These are phyloP conservation scores for Corynorhinus townsendii DNA, from an alignment of 2,113 vertebrate genomes.

Conservation along the genomic window DNA sequence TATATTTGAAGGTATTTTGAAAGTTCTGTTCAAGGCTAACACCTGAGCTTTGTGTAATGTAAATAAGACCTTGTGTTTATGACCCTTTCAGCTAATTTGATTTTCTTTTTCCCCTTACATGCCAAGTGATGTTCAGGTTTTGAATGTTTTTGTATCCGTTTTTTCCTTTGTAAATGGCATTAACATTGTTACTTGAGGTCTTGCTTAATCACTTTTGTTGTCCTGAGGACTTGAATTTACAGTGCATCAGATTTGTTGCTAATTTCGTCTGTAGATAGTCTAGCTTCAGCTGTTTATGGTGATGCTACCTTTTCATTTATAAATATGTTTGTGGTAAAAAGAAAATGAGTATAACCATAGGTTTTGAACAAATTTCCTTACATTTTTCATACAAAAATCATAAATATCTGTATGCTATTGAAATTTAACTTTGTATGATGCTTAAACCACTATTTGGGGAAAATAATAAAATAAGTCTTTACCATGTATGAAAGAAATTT, in stretches of 20 bases:
- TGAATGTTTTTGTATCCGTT: conserved; percentile 85
- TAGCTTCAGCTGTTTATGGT: conserved; percentile 94
- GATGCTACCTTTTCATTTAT: conserved; percentile 89
- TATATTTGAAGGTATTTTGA: conserved; percentile 81
- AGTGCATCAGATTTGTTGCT: conserved; percentile 93
- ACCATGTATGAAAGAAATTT: conserved; percentile 87
- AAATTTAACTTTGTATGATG: conserved; percentile 95
- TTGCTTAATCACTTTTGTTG: conserved; percentile 85
- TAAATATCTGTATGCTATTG: conserved; percentile 96
- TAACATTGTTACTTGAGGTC: conserved; percentile 88
- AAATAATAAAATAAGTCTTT: conserved; percentile 89
- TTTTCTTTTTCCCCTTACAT: conserved; percentile 85
- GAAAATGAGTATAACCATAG: conserved; percentile 91
- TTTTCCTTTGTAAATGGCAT: conserved; percentile 87
- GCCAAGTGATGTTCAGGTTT: conserved; percentile 87
- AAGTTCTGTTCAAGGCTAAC: conserved; percentile 87
- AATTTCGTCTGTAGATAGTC: conserved; percentile 97
- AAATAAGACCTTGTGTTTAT: conserved; percentile 93
- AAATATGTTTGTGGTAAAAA: conserved; percentile 97
- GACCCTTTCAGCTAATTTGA: conserved; percentile 81
- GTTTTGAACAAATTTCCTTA: conserved; percentile 93
- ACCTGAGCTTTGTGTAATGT: conserved; percentile 97
- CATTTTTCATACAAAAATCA: conserved; percentile 90
- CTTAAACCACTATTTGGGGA: conserved; percentile 93
- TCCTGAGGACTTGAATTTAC: conserved; percentile 93